These are phyloP conservation scores for Amia ocellicauda DNA, from an alignment of 2,113 vertebrate species.

Conservation along the genomic window DNA sequence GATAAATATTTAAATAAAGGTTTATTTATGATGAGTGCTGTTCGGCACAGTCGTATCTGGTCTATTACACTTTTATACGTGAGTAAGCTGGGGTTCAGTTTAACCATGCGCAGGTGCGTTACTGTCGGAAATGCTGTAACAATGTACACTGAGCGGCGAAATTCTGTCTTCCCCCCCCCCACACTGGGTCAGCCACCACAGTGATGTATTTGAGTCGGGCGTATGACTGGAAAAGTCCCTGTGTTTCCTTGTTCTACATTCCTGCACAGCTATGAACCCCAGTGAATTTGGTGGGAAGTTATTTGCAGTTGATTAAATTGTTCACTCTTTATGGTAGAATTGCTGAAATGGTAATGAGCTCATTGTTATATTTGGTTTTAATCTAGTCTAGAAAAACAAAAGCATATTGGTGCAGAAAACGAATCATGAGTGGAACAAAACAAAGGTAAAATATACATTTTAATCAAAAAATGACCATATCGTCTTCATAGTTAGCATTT, in stretches of 20 bases:
- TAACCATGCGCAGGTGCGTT: not conserved
- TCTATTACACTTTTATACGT: not conserved
- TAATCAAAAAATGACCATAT: not conserved
- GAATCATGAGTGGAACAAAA: no score
- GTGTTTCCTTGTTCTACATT: not conserved
- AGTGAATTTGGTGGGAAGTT: not conserved
- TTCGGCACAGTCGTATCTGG: slow-evolving; percentile 18
- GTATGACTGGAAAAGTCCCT: not conserved
- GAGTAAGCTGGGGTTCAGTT: slow-evolving; percentile 25
- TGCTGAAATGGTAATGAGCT: not conserved
- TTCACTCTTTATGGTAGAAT: not conserved
- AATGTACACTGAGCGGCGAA: slow-evolving; percentile 1
- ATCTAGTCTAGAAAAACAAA: no score
- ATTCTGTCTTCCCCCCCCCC: not conserved
- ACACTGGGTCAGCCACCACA: not conserved
- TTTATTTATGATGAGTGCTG: slow-evolving; percentile 44
- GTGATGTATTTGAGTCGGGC: not conserved
- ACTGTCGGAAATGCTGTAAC: not conserved
- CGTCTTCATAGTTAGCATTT: not conserved
- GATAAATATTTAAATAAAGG: slow-evolving; percentile 30
- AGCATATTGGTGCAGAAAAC: no score
- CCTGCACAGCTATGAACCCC: no score
- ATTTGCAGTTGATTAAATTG: not conserved
- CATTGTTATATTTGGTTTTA: not conserved
- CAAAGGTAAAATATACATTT: no score